These are phyloP conservation scores for Hecatera dysodea DNA, from an alignment of 2,888 invertebrate species.

Conservation along the genomic window DNA sequence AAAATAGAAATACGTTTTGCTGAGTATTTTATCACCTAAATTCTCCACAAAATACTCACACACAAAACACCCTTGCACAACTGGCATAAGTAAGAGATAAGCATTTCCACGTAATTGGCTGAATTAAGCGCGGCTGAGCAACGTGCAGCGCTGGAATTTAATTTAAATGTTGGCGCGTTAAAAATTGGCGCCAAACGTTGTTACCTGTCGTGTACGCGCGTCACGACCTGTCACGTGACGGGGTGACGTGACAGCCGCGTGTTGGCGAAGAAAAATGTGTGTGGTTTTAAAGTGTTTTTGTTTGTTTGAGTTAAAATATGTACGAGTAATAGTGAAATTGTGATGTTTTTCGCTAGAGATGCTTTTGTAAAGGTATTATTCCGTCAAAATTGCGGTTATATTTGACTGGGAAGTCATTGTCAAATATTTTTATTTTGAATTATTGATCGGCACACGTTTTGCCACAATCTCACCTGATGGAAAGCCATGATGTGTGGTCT, in stretches of 20 bases:
- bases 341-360: too few relatives aligned
- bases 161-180: conserved; percentile 87
- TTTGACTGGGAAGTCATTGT: too few relatives aligned
- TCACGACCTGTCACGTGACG: conserved; percentile 57
- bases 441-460: too few relatives aligned
- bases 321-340: too few relatives aligned
- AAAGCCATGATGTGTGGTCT: too few relatives aligned
- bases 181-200: conserved; percentile 83
- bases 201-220: conserved; percentile 80
- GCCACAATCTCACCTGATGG: too few relatives aligned
- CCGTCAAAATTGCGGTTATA: too few relatives aligned
- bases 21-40: not conserved
- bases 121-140: conserved; percentile 79
- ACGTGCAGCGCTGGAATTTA: conserved; percentile 79
- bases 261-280: conserved; percentile 39
- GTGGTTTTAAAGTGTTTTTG: conserved; percentile 20
- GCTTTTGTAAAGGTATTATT: too few relatives aligned
- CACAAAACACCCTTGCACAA: conserved; percentile 58
- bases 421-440: too few relatives aligned
- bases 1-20: not conserved
- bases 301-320: not conserved
- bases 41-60: not conserved
- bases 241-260: conserved; percentile 52
- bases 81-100: conserved; percentile 79
- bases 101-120: conserved; percentile 83